phyloP scores from a whole-genome alignment of 2,113 vertebrate genomes.

The Pelvicachromis taeniatus region DNA sequence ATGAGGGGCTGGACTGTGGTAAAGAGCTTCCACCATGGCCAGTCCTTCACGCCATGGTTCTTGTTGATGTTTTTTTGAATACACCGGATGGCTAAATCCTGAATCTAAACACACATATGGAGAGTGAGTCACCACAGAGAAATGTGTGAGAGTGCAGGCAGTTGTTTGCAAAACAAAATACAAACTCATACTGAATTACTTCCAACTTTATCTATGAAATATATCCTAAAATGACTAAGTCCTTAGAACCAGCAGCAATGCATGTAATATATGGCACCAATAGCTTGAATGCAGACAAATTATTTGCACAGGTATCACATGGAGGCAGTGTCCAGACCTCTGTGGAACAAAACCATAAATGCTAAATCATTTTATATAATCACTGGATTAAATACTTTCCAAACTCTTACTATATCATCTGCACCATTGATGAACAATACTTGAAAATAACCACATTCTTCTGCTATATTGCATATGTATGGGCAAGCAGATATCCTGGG shows the following conservation, averaged over 20 bases:
- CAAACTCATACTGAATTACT: background rate
- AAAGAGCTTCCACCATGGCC: slow-evolving; percentile 98
- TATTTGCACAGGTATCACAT: background rate
- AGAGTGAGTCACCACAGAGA: background rate
- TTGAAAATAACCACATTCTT: slow-evolving; percentile 16
- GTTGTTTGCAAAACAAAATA: background rate
- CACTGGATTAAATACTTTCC: background rate
- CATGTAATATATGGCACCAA: background rate
- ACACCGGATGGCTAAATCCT: slow-evolving; percentile 93
- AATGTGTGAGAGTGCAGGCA: background rate
- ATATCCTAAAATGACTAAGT: background rate
- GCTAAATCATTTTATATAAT: background rate
- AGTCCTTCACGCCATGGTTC: slow-evolving; percentile 91
- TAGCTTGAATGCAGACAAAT: background rate
- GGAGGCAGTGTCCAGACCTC: background rate
- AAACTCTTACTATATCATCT: background rate
- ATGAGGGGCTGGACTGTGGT: slow-evolving; percentile 93
- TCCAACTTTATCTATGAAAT: background rate
- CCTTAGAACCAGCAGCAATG: background rate
- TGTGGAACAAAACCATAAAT: background rate
- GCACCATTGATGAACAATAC: background rate
- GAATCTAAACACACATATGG: slow-evolving; percentile 42
- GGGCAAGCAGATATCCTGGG: slow-evolving; percentile 33
- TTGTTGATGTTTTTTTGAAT: slow-evolving; percentile 98
- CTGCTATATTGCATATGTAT: slow-evolving; percentile 17